Percentiles rank a stretch among this genome's conserved stretches.
Evolutionary conservation across 2,888 invertebrate species (phyloP).

Genomic region (Agrochola lota): DNA sequence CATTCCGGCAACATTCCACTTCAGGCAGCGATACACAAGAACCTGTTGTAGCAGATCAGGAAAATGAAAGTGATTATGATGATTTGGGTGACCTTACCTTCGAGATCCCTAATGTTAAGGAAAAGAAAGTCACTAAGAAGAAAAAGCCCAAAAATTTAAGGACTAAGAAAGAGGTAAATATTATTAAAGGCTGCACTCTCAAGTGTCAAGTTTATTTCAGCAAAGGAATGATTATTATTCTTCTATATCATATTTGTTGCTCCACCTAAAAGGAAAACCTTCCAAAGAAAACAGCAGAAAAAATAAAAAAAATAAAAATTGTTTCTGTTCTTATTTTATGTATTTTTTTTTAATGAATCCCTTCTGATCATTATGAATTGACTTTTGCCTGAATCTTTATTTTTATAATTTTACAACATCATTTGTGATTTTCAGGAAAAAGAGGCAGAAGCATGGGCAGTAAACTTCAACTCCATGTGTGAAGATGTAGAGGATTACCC

Average conservation of each 20-base stretch:
- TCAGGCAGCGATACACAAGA: slow-evolving; percentile 74
- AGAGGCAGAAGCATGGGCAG: slow-evolving; percentile 89
- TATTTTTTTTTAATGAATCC: neutral
- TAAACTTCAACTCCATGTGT: slow-evolving; percentile 90
- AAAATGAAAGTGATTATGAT: slow-evolving; percentile 78
- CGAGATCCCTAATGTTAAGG: slow-evolving; percentile 76
- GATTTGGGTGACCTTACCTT: slow-evolving; percentile 82
- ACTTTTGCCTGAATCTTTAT: neutral
- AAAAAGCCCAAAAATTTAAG: slow-evolving; percentile 76
- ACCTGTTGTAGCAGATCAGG: slow-evolving; percentile 43
- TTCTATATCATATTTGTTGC: too few relatives aligned
- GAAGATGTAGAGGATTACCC: slow-evolving; percentile 89
- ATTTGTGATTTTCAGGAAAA: slow-evolving; percentile 83
- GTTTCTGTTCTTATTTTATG: neutral
- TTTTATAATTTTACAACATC: neutral
- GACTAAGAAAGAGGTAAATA: slow-evolving; percentile 85
- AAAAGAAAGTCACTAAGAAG: slow-evolving; percentile 77
- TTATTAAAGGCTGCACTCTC: neutral
- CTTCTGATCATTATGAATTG: neutral
- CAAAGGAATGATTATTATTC: too few relatives aligned
- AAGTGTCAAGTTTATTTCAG: too few relatives aligned
- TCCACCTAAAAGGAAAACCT: too few relatives aligned
- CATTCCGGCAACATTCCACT: slow-evolving; percentile 75
- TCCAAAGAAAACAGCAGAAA: too few relatives aligned
- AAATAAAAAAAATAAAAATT: neutral